These are phyloP conservation scores for Acronicta psi DNA, from an alignment of 2,888 invertebrate species.

Conservation along the genomic window DNA sequence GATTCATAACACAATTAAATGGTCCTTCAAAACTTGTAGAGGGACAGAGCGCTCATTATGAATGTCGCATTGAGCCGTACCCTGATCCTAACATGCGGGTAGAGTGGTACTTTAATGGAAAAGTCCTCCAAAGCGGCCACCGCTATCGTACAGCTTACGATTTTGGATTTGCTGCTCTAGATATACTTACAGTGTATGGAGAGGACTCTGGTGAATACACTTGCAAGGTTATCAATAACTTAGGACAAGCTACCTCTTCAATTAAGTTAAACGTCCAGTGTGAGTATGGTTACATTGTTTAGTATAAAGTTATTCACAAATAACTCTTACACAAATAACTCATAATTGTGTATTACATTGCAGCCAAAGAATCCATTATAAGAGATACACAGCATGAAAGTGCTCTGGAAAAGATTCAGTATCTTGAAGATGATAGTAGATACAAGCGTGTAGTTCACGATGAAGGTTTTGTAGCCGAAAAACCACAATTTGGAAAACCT, in stretches of 20 bases:
- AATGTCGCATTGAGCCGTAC: constrained; percentile 97
- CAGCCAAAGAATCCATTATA: constrained; percentile 95
- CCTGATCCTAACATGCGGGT: constrained; percentile 96
- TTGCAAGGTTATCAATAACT: constrained; percentile 95
- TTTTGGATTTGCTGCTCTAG: constrained; percentile 98
- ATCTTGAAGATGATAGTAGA: constrained; percentile 95
- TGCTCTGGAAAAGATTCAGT: constrained; percentile 96
- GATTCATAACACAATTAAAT: constrained; percentile 95
- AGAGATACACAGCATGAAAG: constrained; percentile 97
- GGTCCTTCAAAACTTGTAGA: constrained; percentile 96
- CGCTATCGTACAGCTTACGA: constrained; percentile 98
- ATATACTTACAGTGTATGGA: constrained; percentile 97
- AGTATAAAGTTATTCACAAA: background rate
- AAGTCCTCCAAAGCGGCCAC: constrained; percentile 96
- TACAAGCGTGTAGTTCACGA: constrained; percentile 92
- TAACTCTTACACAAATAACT: background rate
- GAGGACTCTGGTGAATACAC: constrained; percentile 98
- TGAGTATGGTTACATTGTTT: constrained; percentile 81
- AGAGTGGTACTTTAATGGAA: constrained; percentile 98
- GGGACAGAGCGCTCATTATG: constrained; percentile 97
- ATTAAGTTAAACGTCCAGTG: constrained; percentile 94
- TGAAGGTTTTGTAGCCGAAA: constrained; percentile 93
- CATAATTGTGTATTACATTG: constrained; percentile 56
- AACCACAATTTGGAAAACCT: constrained; percentile 96
- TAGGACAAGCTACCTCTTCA: constrained; percentile 95